Evolutionary conservation across 2,797 vertebrate genomes (phyloP).

Genomic region (Adelosebastes latens): DNA sequence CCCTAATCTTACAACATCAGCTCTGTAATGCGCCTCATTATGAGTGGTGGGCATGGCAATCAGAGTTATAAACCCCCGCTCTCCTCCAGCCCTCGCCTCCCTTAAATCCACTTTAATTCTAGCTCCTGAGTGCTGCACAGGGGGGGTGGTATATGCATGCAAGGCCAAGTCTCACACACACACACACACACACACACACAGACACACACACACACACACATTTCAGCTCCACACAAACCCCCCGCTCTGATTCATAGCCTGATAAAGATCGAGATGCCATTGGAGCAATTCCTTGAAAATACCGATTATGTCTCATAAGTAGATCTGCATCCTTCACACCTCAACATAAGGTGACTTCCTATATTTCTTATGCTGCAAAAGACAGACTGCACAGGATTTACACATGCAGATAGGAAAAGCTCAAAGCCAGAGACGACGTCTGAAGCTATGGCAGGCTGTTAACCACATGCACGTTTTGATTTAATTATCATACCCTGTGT

Average conservation of each 20-base stretch:
- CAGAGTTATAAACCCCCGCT: conserved; percentile 74
- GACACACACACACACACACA: background rate
- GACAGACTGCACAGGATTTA: conserved; percentile 1
- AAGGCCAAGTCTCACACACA: conserved; percentile 27
- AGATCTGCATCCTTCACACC: conserved; percentile 32
- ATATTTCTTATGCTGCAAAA: background rate
- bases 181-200: background rate
- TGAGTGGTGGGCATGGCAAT: conserved; percentile 74
- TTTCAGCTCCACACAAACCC: background rate
- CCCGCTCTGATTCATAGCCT: background rate
- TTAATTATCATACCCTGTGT: conserved; percentile 17
- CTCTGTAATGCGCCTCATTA: conserved; percentile 82
- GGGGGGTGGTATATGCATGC: conserved; percentile 26
- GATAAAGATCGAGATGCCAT: conserved; percentile 10
- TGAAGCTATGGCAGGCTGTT: conserved; percentile 4
- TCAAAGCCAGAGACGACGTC: background rate
- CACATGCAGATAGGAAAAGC: conserved; percentile 8
- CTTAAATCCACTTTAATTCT: conserved; percentile 77
- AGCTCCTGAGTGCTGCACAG: conserved; percentile 32
- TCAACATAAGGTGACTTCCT: conserved; percentile 11
- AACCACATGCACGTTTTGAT: conserved; percentile 8
- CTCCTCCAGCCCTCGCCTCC: conserved; percentile 46
- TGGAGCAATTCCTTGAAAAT: conserved; percentile 14
- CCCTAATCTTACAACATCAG: conserved; percentile 82
- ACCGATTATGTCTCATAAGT: background rate